Conservation (phyloP, 2,888 invertebrate species). For the Xylocampa areola region DNA sequence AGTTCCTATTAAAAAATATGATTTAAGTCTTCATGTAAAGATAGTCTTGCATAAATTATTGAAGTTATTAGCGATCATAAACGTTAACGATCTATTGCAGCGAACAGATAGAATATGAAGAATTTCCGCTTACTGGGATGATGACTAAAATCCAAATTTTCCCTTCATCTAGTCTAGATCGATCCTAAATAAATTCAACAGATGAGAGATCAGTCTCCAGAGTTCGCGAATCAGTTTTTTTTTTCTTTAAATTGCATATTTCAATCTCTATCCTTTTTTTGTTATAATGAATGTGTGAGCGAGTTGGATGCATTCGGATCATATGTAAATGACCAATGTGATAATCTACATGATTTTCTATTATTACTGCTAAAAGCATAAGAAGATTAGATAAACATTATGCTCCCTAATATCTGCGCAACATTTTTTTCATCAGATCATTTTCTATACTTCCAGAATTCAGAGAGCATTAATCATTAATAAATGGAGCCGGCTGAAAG, state of each 20-base stretch:
- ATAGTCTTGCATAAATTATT: conserved; percentile 13
- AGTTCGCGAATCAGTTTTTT: background rate
- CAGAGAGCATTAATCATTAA: conserved; percentile 53
- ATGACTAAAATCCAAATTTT: no score
- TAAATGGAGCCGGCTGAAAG: conserved; percentile 35
- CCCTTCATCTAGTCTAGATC: no score
- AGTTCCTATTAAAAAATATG: conserved; percentile 28
- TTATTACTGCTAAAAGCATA: conserved; percentile 31
- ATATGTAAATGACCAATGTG: conserved; percentile 27
- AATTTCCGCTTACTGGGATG: background rate
- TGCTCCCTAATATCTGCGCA: conserved; percentile 40
- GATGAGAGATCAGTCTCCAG: no score
- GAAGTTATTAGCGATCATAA: no score
- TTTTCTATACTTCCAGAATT: conserved; percentile 24
- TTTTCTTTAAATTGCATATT: background rate
- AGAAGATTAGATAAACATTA: conserved; percentile 37
- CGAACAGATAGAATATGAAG: background rate
- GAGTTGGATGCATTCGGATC: conserved; percentile 37
- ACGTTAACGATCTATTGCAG: background rate
- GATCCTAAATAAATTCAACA: no score
- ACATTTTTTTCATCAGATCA: conserved; percentile 18
- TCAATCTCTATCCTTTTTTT: background rate
- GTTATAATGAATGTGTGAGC: conserved; percentile 3
- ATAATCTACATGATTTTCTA: conserved; percentile 18
- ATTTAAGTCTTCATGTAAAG: conserved; percentile 10